Evolutionary conservation across 2,113 vertebrate genomes (phyloP).

Genomic region (Papio anubis): DNA sequence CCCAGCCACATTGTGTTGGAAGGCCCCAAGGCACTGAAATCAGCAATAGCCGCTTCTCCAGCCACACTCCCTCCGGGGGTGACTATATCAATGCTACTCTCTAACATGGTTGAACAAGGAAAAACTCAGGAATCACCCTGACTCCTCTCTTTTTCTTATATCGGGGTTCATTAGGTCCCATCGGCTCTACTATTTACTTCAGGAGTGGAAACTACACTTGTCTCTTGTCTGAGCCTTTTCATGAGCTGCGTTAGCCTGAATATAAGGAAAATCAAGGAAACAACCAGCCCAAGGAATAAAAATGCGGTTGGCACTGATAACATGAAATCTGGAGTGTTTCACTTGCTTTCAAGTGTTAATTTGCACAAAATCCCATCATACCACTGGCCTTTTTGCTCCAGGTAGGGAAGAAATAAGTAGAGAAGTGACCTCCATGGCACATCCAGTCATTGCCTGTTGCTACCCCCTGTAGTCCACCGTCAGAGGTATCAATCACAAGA

Average conservation of each 20-base stretch:
- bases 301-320: neutral
- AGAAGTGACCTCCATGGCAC: neutral
- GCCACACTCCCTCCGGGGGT: neutral
- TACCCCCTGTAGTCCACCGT: conserved; percentile 18
- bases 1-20: too few species aligned
- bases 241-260: neutral
- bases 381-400: neutral
- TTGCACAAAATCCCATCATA: neutral
- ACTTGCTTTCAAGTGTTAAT: neutral
- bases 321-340: neutral
- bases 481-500: neutral
- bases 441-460: neutral
- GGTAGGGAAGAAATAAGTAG: neutral
- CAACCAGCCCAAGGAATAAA: neutral
- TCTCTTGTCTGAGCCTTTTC: neutral
- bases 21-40: neutral
- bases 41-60: neutral
- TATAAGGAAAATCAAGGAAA: neutral
- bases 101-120: neutral
- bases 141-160: neutral
- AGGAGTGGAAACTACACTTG: neutral
- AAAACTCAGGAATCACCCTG: neutral
- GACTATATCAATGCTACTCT: too few species aligned
- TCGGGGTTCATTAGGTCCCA: neutral
- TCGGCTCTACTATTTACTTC: neutral